Evolutionary conservation across 1,140 invertebrate species (phyloP), one percentile per base, ranked within the genome.

Genomic region (Drosophila sproati): DNA sequence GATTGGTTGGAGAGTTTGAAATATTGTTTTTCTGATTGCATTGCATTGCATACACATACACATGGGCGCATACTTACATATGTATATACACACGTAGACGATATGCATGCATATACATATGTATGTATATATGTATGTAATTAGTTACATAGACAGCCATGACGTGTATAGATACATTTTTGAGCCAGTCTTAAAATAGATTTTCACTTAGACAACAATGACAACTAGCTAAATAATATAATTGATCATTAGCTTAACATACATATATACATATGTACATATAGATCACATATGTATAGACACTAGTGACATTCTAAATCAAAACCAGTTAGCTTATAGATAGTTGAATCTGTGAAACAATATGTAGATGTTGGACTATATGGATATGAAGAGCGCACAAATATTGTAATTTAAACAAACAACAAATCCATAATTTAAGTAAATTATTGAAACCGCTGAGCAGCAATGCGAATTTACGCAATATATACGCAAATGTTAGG

Each of bases 341-440:
- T 82, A 86, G 72, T 74, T 56, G 43, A 56, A 43, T 68, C 64
- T 68, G 57, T 69, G 50, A 78, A 76, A 67, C 78, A 73, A 73
- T 57, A 78, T 73, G 52, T 78, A 67, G 59, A 50, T 43, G 48
- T 67, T 67, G 56, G 34, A 71, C 52, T 32, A 74, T n/a, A 61
- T 75, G 51, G 47, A 87, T 82, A 87, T 80, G 76, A 88, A 88
- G 79, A 88, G 83, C 82, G 82, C 82, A 87, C 82, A 87, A 87
- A 82, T 88, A 87, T 61, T 86, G 79, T 86, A 86, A 79, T 87
- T 82, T 80, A 85, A 82, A 68, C 60, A 75, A 56, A 47, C 8
- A 63, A 59, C 51, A 51, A 87, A 87, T 88, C 82, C 82, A 88
- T 87, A 82, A 87, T 57, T 73, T 87, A 87, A 87, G 82, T 47